A percentile compares a stretch with the other conserved stretches of the same genome.
Conservation (phyloP, 2,888 invertebrate species). For the Sinopyrophorus schimmeli region DNA sequence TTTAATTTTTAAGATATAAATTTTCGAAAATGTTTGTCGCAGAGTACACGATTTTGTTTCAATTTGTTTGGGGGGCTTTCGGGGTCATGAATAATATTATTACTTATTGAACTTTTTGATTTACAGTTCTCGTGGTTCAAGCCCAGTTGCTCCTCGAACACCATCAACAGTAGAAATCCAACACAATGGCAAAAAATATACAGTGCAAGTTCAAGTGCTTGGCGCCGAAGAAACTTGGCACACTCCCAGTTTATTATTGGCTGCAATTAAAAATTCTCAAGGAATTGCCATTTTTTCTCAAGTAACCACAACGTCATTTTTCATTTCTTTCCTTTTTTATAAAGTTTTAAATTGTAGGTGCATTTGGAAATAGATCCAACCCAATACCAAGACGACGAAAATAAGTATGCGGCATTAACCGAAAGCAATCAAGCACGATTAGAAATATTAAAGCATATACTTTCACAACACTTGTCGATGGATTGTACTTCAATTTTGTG, state of each 20-base stretch:
- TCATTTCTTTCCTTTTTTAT: no score
- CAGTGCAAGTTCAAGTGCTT: conserved; percentile 74
- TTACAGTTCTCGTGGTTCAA: conserved; percentile 52
- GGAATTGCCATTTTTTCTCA: conserved; percentile 82
- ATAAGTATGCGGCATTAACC: conserved; percentile 61
- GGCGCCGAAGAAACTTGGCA: conserved; percentile 88
- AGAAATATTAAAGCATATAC: conserved; percentile 76
- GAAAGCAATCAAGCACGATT: conserved; percentile 71
- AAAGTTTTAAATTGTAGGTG: conserved; percentile 60
- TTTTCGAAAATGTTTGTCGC: no score
- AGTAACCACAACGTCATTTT: conserved; percentile 52
- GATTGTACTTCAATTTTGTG: conserved; percentile 57
- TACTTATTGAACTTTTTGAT: no score
- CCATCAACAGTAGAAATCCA: conserved; percentile 53
- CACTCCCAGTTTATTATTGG: conserved; percentile 78
- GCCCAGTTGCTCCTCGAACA: conserved; percentile 52
- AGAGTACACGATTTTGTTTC: no score
- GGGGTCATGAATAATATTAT: no score
- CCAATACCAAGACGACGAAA: conserved; percentile 66
- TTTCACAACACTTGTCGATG: conserved; percentile 70
- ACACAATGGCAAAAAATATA: conserved; percentile 64
- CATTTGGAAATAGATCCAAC: conserved; percentile 79
- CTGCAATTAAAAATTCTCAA: conserved; percentile 64
- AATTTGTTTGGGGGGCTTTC: no score
- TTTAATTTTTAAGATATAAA: no score